Evolutionary conservation across 1,140 invertebrate species (phyloP), one percentile per base, ranked within the genome.

Genomic region (Trinorchestia longiramus): DNA sequence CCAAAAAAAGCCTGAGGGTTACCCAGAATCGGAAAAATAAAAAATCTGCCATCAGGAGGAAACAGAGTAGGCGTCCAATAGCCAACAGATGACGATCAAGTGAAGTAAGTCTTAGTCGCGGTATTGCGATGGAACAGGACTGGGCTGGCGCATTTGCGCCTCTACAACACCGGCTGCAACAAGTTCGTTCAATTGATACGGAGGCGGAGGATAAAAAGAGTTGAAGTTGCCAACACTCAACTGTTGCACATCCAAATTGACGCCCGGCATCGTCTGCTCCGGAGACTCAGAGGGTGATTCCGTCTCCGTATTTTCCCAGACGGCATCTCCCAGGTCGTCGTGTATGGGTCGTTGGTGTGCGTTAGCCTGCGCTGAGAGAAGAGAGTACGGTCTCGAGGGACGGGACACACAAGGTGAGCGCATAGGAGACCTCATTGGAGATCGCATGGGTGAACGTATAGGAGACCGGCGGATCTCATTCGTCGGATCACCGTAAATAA

Each of bases 151-250:
- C 92, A 94, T 94, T 94, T 94, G 92, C 40, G 92, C 92, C n/a
- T 94, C 92, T 43, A 94, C 92, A 40, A 94, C 92, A 8, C 44
- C 92, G 8, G 92, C 92, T 6, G 92, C 92, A 36, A 94, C 92
- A 45, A 94, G 92, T 94, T 94, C 92, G 92, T 94, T 94, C 43
- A 94, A 43, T 44, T 94, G 92, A 94, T 94, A 94, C 19, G 92
- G 92, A 44, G 92, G 92, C 11, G 92, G 92, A 43, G 92, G 92
- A n/a, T 94, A 94, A 94, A 94, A 94, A 0, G 92, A 94, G 44
- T 94, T 94, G 47, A 94, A 94, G 47, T 94, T 94, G 44, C 92
- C 92, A 3, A 94, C 92, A 40, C 44, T 47, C 43, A 94, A n/a
- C 44, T 94, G 43, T 43, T 94, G 92, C 17, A 94, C 92, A 40